These are phyloP conservation scores for Neotragus pygmaeus DNA, from an alignment of 2,113 vertebrate genomes.

Conservation along the genomic window DNA sequence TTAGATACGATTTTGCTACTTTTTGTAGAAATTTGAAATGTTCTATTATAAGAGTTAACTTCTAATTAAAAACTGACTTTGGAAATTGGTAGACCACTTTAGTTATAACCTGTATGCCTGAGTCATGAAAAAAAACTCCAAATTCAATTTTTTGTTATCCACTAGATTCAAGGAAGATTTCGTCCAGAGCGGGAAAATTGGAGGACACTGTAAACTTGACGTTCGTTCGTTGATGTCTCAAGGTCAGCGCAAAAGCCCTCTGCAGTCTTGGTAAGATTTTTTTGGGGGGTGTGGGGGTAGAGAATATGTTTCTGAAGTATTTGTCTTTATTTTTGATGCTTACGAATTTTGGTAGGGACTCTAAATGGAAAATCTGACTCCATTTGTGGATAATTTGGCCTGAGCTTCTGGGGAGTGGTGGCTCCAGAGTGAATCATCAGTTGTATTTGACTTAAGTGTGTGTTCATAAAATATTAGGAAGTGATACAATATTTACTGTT, in stretches of 20 bases:
- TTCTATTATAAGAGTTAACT: not conserved
- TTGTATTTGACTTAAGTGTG: not conserved
- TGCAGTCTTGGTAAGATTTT: constrained; percentile 94
- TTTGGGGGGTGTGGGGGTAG: fast-evolving
- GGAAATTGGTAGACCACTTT: not conserved
- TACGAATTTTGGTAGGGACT: not conserved
- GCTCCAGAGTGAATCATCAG: not conserved
- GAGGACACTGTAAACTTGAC: constrained; percentile 89
- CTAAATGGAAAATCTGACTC: not conserved
- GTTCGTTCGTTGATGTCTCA: constrained; percentile 80
- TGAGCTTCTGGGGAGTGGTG: not conserved
- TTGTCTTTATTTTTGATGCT: not conserved
- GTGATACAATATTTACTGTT: not conserved
- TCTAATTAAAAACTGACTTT: not conserved
- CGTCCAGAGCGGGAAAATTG: constrained; percentile 89
- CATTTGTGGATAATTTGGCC: not conserved
- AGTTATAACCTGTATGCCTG: not conserved
- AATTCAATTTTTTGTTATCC: not conserved
- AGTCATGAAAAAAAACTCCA: not conserved
- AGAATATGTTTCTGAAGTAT: not conserved
- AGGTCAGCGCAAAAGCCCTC: constrained; percentile 94
- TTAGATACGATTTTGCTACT: not conserved
- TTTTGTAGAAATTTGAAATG: not conserved
- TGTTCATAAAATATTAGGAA: not conserved
- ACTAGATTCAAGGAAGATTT: constrained; percentile 92